A percentile compares a stretch with the other conserved stretches of the same genome.
Evolutionary conservation across 1,140 invertebrate genomes (phyloP).

Genomic region (Rhopalosiphum padi): DNA sequence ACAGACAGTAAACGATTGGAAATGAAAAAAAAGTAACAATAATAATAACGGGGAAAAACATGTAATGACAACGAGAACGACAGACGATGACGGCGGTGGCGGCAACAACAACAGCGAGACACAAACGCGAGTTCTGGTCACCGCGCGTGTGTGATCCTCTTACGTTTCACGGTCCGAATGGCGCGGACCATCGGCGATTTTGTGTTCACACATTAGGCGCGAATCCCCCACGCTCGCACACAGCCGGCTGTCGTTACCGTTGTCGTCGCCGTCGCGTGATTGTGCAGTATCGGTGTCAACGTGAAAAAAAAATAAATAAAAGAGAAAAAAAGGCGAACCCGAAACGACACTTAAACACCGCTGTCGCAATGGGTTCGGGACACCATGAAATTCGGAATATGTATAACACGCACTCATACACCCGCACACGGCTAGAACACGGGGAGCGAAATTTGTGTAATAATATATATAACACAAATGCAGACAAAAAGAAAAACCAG

Average conservation of each 20-base stretch:
- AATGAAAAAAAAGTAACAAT: neutral
- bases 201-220: conserved; percentile 36
- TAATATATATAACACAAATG: too few relatives aligned
- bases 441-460: too few relatives aligned
- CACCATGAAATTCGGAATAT: conserved; percentile 52
- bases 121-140: conserved; percentile 31
- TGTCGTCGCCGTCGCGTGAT: too few relatives aligned
- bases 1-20: conserved; percentile 47
- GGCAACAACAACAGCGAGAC: neutral
- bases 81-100: neutral
- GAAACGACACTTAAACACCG: neutral
- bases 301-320: neutral
- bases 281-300: conserved; percentile 38
- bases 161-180: conserved; percentile 52
- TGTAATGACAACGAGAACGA: too few relatives aligned
- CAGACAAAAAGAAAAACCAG: conserved; percentile 39
- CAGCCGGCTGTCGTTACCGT: neutral
- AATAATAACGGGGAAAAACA: neutral
- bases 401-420: neutral
- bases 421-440: too few relatives aligned
- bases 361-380: conserved; percentile 44
- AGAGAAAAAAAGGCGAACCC: conserved; percentile 8
- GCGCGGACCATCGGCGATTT: conserved; percentile 34
- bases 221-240: neutral
- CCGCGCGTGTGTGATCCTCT: conserved; percentile 37